phyloP scores from a whole-genome alignment of 2,797 vertebrate genomes.

The Hoplostethus mediterraneus region DNA sequence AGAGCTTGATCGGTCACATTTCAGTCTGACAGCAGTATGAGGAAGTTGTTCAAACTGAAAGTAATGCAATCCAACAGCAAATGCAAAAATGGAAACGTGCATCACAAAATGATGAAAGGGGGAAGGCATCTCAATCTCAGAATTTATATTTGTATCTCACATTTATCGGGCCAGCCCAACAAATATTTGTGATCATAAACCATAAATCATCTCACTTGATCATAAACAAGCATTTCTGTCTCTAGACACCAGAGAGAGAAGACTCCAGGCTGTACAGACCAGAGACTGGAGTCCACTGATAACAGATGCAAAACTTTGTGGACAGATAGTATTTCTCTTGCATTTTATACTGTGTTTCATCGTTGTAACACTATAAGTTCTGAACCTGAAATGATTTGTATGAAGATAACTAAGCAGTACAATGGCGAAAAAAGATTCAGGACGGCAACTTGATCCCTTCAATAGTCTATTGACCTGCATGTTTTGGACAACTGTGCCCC shows the following conservation, averaged over 20 bases:
- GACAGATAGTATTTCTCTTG: too few relatives aligned
- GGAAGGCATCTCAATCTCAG: not conserved
- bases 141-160: not conserved
- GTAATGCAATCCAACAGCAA: not conserved
- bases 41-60: conserved; percentile 10
- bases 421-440: too few relatives aligned
- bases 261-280: conserved; percentile 15
- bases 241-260: conserved; percentile 14
- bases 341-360: too few relatives aligned
- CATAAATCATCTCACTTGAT: too few relatives aligned
- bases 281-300: conserved; percentile 4
- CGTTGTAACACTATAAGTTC: too few relatives aligned
- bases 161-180: too few relatives aligned
- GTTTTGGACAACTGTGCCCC: too few relatives aligned
- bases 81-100: not conserved
- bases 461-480: too few relatives aligned
- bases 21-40: not conserved
- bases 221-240: conserved; percentile 19
- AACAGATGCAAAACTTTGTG: not conserved
- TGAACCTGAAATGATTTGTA: not conserved
- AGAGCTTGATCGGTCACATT: too few relatives aligned
- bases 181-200: too few relatives aligned
- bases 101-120: not conserved
- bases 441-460: too few relatives aligned
- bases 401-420: not conserved